Conservation (phyloP, 2,888 invertebrate genomes). For the Cheilosia pagana region DNA sequence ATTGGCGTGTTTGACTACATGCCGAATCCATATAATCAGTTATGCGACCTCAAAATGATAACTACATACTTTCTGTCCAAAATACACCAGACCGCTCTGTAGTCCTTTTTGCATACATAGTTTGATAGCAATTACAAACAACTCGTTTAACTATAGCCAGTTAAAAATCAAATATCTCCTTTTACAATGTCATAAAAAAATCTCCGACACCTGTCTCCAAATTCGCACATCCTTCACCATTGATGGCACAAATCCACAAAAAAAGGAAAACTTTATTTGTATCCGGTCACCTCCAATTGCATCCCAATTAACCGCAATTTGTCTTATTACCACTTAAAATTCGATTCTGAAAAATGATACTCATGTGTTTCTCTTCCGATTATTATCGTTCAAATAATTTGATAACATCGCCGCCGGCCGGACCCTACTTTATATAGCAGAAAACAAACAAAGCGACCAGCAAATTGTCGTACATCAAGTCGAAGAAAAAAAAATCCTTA, state of each 20-base stretch:
- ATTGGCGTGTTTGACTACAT: too few species aligned
- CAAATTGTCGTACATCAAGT: slow-evolving; percentile 74
- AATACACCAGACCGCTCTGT: too few species aligned
- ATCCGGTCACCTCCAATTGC: slow-evolving; percentile 72
- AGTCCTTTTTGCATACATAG: too few species aligned
- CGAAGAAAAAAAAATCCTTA: slow-evolving; percentile 50
- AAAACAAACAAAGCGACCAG: slow-evolving; percentile 67
- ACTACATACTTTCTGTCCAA: too few species aligned
- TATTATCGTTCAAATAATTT: slow-evolving; percentile 71
- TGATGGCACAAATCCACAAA: slow-evolving; percentile 11
- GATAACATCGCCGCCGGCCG: slow-evolving; percentile 63
- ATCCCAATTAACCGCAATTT: slow-evolving; percentile 75
- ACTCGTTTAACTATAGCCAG: too few species aligned
- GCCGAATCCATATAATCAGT: too few species aligned
- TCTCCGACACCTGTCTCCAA: slow-evolving; percentile 49
- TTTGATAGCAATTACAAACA: too few species aligned
- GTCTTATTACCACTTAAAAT: slow-evolving; percentile 75
- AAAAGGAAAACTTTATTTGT: slow-evolving; percentile 34
- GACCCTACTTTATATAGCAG: slow-evolving; percentile 1
- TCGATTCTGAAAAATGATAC: slow-evolving; percentile 67
- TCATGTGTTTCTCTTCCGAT: slow-evolving; percentile 56
- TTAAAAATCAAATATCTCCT: neutral
- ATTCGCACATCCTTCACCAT: slow-evolving; percentile 33
- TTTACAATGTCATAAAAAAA: slow-evolving; percentile 16
- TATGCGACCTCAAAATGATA: too few species aligned